Evolutionary conservation across 1,140 invertebrate genomes (phyloP).

Genomic region (Pachypsylla venusta): DNA sequence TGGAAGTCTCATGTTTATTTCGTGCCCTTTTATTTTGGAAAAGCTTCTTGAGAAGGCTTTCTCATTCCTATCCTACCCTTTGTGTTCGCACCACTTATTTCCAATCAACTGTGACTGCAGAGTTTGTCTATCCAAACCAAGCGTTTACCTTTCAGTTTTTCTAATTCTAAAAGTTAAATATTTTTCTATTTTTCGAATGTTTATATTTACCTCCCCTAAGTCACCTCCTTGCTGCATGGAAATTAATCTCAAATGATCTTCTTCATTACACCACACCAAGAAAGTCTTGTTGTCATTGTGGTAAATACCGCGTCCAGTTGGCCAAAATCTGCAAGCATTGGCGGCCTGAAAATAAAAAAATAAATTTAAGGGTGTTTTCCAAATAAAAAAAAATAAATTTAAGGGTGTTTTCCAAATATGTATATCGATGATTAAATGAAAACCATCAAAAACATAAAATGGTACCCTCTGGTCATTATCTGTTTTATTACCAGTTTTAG

Average conservation of each 20-base stretch:
- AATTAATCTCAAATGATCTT: slow-evolving; percentile 93
- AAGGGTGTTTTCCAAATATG: slow-evolving; percentile 46
- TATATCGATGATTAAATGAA: no score
- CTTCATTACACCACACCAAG: slow-evolving; percentile 95
- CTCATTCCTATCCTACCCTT: no score
- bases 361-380: slow-evolving; percentile 33
- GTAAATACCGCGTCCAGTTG: slow-evolving; percentile 87
- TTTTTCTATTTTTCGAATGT: not conserved
- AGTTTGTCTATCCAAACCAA: not conserved
- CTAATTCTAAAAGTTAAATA: not conserved
- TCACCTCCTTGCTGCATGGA: slow-evolving; percentile 97
- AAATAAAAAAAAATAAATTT: slow-evolving; percentile 36
- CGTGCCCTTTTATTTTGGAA: no score
- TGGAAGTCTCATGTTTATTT: no score
- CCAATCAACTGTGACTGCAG: no score
- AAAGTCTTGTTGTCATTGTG: slow-evolving; percentile 95
- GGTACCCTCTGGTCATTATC: no score
- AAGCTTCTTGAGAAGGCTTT: no score
- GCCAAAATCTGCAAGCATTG: slow-evolving; percentile 91
- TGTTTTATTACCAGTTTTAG: no score
- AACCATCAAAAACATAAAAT: no score
- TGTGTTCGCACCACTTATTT: no score
- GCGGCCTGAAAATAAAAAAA: slow-evolving; percentile 53
- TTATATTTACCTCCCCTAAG: slow-evolving; percentile 44
- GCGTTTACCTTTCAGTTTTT: not conserved